Evolutionary conservation across 2,797 vertebrate species (phyloP).

Genomic region (Paguma larvata): DNA sequence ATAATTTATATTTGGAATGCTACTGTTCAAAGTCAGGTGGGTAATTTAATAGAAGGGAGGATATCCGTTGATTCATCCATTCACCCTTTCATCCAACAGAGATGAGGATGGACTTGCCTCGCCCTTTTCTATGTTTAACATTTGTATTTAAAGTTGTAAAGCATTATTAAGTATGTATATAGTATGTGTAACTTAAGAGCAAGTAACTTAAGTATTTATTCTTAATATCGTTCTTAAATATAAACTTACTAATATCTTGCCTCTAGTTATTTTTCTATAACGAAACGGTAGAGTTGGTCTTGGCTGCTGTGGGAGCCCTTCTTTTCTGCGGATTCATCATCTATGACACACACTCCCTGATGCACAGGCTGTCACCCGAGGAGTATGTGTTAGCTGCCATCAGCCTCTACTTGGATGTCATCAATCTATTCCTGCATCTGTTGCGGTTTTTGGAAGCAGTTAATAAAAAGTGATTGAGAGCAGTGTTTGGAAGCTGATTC

Average conservation of each 20-base stretch:
- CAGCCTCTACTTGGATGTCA: constrained; percentile 96
- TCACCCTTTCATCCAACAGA: background rate
- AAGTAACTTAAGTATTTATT: background rate
- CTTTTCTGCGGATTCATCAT: constrained; percentile 98
- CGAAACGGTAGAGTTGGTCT: constrained; percentile 91
- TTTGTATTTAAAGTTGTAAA: constrained; percentile 28
- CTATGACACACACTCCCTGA: constrained; percentile 95
- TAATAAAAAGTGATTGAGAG: constrained; percentile 93
- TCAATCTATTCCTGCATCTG: constrained; percentile 96
- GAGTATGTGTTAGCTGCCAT: constrained; percentile 97
- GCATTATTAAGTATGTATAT: constrained; percentile 17
- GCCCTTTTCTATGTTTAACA: constrained; percentile 29
- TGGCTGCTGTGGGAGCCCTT: constrained; percentile 93
- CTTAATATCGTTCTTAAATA: constrained; percentile 25
- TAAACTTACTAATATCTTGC: constrained; percentile 62
- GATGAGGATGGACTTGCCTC: background rate
- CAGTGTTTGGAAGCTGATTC: background rate
- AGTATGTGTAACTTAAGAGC: background rate
- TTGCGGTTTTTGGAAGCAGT: constrained; percentile 93
- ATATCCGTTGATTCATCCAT: background rate
- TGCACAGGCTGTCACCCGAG: constrained; percentile 97
- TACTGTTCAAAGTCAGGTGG: constrained; percentile 10
- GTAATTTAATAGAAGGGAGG: background rate
- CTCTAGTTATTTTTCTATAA: constrained; percentile 94
- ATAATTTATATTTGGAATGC: constrained; percentile 54